Percentiles rank a stretch among this genome's conserved stretches.
phyloP scores from a whole-genome alignment of 2,113 vertebrate genomes.

The Poeciliopsis prolifica region DNA sequence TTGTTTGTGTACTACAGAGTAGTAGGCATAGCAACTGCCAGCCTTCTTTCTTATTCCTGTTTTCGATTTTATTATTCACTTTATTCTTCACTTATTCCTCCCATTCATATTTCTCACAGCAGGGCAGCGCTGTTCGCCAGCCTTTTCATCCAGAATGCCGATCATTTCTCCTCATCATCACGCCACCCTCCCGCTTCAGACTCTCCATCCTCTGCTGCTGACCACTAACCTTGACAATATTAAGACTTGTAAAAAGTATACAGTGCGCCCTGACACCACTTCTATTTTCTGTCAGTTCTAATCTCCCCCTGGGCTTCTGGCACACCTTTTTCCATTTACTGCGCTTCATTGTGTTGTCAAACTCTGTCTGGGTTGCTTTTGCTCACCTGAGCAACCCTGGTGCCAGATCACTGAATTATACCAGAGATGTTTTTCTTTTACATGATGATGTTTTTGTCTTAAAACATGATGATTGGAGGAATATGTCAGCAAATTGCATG shows the following conservation, averaged over 20 bases:
- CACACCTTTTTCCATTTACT: slow-evolving; percentile 36
- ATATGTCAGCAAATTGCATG: background rate
- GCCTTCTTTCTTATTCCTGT: slow-evolving; percentile 49
- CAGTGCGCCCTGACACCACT: slow-evolving; percentile 23
- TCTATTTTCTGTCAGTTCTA: slow-evolving; percentile 44
- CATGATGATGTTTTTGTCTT: background rate
- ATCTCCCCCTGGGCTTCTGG: slow-evolving; percentile 27
- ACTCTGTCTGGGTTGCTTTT: slow-evolving; percentile 13
- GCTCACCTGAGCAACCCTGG: slow-evolving; percentile 18
- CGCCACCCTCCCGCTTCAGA: slow-evolving; percentile 23
- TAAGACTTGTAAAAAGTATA: slow-evolving; percentile 48
- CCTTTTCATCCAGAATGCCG: slow-evolving; percentile 50
- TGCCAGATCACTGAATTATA: slow-evolving; percentile 12
- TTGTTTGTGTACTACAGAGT: slow-evolving; percentile 65
- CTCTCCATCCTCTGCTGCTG: slow-evolving; percentile 49
- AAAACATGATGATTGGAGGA: background rate
- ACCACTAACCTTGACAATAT: slow-evolving; percentile 55
- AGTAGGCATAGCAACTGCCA: slow-evolving; percentile 75
- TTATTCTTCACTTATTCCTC: slow-evolving; percentile 47
- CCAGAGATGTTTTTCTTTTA: slow-evolving; percentile 7
- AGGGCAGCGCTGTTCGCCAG: slow-evolving; percentile 41
- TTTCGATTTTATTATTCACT: slow-evolving; percentile 64
- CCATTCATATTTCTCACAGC: slow-evolving; percentile 46
- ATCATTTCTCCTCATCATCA: slow-evolving; percentile 45
- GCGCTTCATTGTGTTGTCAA: slow-evolving; percentile 35